Percentiles rank a stretch among this genome's conserved stretches.
These are phyloP conservation scores for Crepidodera aurea DNA, from an alignment of 2,888 invertebrate genomes.

Conservation along the genomic window DNA sequence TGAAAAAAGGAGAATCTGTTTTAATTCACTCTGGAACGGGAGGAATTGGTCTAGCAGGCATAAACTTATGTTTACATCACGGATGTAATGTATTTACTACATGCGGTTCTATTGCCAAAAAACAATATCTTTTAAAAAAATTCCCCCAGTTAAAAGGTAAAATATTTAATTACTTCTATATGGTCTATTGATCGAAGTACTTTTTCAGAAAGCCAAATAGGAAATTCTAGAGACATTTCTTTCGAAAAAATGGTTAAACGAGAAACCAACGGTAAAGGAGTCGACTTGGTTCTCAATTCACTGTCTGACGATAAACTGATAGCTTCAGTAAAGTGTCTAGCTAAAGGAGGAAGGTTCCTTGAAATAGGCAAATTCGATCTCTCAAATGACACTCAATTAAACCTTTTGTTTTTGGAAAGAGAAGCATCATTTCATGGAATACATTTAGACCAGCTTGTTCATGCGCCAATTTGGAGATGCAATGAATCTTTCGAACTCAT, in stretches of 20 bases:
- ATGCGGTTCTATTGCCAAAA: slow-evolving; percentile 72
- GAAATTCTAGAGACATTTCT: slow-evolving; percentile 78
- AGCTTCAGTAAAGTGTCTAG: slow-evolving; percentile 71
- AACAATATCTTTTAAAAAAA: slow-evolving; percentile 68
- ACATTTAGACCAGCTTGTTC: slow-evolving; percentile 67
- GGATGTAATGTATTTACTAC: slow-evolving; percentile 76
- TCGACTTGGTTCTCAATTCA: slow-evolving; percentile 90
- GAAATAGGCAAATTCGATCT: slow-evolving; percentile 89
- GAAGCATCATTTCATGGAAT: slow-evolving; percentile 81
- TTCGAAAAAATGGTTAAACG: slow-evolving; percentile 86
- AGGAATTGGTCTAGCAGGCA: slow-evolving; percentile 82
- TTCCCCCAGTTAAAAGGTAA: slow-evolving; percentile 61
- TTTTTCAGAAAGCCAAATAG: slow-evolving; percentile 9
- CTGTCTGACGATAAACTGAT: slow-evolving; percentile 88
- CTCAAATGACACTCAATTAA: slow-evolving; percentile 69
- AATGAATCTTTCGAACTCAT: not conserved
- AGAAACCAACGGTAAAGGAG: slow-evolving; percentile 84
- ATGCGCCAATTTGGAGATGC: not conserved
- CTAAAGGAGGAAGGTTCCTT: slow-evolving; percentile 72
- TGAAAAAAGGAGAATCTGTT: slow-evolving; percentile 58
- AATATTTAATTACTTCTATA: not conserved
- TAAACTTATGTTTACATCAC: slow-evolving; percentile 71
- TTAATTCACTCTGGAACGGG: slow-evolving; percentile 71
- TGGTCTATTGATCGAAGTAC: not conserved
- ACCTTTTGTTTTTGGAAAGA: slow-evolving; percentile 73